Percentiles rank a stretch among this genome's conserved stretches.
Conservation (phyloP, 2,888 invertebrate species). For the Matsumyia berberina region DNA sequence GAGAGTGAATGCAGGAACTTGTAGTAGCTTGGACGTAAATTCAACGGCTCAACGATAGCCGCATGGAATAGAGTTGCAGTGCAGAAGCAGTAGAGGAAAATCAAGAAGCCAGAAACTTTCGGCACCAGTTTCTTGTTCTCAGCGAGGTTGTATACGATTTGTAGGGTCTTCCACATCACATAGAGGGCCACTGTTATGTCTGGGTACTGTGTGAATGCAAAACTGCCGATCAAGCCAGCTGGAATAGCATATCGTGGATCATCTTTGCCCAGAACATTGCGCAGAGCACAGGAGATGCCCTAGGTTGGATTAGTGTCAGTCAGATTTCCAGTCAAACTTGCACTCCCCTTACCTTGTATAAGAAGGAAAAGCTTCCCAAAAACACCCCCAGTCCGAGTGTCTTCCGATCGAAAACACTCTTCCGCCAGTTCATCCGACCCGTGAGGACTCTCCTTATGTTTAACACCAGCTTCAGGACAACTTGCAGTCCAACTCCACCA, state of each 20-base stretch:
- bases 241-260: constrained; percentile 87
- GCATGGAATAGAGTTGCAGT: constrained; percentile 92
- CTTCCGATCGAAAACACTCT: constrained; percentile 85
- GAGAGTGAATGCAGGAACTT: constrained; percentile 91
- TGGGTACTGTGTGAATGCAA: constrained; percentile 90
- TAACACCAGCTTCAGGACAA: constrained; percentile 86
- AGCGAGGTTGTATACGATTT: constrained; percentile 90
- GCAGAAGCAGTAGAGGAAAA: constrained; percentile 90
- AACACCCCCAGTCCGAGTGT: constrained; percentile 88
- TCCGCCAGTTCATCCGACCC: constrained; percentile 85
- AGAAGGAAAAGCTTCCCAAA: constrained; percentile 88
- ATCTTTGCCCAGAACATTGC: constrained; percentile 87
- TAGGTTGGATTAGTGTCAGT: constrained; percentile 80
- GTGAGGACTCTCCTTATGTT: constrained; percentile 85
- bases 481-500: constrained; percentile 87
- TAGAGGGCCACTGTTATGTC: constrained; percentile 92
- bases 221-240: constrained; percentile 89
- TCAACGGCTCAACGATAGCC: constrained; percentile 91
- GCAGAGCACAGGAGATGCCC: constrained; percentile 88
- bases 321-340: neutral
- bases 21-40: constrained; percentile 92
- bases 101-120: constrained; percentile 88
- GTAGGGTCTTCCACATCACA: constrained; percentile 92
- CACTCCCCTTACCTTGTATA: constrained; percentile 87
- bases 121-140: constrained; percentile 88